Percentiles rank a stretch among this genome's conserved stretches.
phyloP scores from a whole-genome alignment of 2,113 vertebrate genomes.

The Heloderma charlesbogerti region DNA sequence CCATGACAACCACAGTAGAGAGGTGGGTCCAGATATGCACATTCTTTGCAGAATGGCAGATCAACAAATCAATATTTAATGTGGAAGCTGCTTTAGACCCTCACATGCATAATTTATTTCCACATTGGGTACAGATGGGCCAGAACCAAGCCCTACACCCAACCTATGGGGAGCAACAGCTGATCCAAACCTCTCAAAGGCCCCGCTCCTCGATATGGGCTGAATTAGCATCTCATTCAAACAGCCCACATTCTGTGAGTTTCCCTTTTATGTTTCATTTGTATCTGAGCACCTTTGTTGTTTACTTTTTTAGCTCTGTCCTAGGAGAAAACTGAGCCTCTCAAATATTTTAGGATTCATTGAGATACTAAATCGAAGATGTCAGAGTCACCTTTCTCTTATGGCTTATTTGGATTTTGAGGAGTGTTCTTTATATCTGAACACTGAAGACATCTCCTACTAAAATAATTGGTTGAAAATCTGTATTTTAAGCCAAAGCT shows the following conservation, averaged over 20 bases:
- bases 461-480: neutral
- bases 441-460: neutral
- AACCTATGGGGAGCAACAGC: conserved; percentile 19
- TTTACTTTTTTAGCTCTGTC: neutral
- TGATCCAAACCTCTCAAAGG: neutral
- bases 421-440: neutral
- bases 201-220: conserved; percentile 12
- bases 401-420: neutral
- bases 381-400: neutral
- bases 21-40: conserved; percentile 52
- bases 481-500: neutral
- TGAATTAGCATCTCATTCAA: neutral
- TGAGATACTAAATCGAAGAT: neutral
- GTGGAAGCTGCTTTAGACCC: conserved; percentile 60
- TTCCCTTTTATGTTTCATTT: conserved; percentile 44
- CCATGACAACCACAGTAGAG: conserved; percentile 5
- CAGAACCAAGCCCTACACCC: conserved; percentile 1
- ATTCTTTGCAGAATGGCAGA: conserved; percentile 45
- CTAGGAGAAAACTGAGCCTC: conserved; percentile 6
- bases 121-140: conserved; percentile 66
- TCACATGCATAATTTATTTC: conserved; percentile 71
- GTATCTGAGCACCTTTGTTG: neutral
- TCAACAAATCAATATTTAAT: conserved; percentile 72
- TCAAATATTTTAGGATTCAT: conserved; percentile 47
- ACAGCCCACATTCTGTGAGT: neutral